phyloP scores from a whole-genome alignment of 2,888 invertebrate genomes.

The Ectemnius lituratus region DNA sequence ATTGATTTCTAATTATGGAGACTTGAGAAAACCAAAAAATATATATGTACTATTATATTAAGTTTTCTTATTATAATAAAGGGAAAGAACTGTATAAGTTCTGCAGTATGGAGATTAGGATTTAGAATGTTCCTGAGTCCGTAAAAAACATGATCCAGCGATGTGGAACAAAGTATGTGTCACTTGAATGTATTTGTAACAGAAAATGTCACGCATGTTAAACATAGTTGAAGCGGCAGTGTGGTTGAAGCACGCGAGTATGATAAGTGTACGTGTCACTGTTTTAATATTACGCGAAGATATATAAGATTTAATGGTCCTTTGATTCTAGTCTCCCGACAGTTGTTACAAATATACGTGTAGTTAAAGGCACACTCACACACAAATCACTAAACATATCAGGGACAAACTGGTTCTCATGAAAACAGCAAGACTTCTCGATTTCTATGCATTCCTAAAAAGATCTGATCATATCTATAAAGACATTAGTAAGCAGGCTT shows the following conservation, averaged over 20 bases:
- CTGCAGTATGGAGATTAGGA: too few relatives aligned
- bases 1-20: too few relatives aligned
- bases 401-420: not conserved
- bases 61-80: too few relatives aligned
- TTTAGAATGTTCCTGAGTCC: too few relatives aligned
- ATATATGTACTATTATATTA: too few relatives aligned
- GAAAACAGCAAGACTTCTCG: not conserved
- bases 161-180: conserved; percentile 28
- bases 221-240: conserved; percentile 59
- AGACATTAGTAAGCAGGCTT: conserved; percentile 3
- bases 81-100: too few relatives aligned
- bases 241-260: conserved; percentile 64
- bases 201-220: conserved; percentile 60
- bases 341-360: too few relatives aligned
- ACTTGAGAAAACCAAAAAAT: too few relatives aligned
- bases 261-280: conserved; percentile 43
- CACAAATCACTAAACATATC: not conserved
- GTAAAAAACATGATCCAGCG: conserved; percentile 17
- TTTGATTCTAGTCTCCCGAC: conserved; percentile 39
- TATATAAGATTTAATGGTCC: conserved; percentile 42
- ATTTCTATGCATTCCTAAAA: not conserved
- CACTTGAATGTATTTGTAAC: conserved; percentile 37
- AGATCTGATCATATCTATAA: not conserved
- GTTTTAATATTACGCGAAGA: conserved; percentile 36
- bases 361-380: not conserved